Conservation (phyloP, 2,888 invertebrate genomes). For the Rhingia campestris region DNA sequence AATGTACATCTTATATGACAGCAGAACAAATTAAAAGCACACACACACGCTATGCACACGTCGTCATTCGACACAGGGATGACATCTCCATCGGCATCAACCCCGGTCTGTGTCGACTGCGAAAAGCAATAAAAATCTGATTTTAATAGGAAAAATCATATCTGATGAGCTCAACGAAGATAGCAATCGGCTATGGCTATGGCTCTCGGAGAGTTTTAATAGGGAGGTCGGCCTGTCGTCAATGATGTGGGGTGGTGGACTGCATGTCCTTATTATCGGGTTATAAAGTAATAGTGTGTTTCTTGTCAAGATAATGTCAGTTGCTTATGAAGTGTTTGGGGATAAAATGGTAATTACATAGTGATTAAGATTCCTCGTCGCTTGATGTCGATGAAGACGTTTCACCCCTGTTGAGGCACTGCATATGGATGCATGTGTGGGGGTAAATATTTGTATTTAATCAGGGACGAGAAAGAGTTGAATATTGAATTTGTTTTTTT, state of each 20-base stretch:
- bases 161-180: constrained; percentile 33
- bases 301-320: constrained; percentile 27
- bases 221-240: constrained; percentile 13
- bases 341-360: constrained; percentile 31
- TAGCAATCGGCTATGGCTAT: constrained; percentile 37
- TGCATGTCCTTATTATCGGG: constrained; percentile 18
- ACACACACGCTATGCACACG: constrained; percentile 58
- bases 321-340: background rate
- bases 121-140: constrained; percentile 30
- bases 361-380: constrained; percentile 26
- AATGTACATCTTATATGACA: constrained; percentile 24
- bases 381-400: constrained; percentile 14
- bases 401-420: constrained; percentile 1
- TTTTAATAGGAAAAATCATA: constrained; percentile 32
- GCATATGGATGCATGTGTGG: no score
- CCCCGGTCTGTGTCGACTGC: constrained; percentile 19
- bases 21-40: constrained; percentile 67
- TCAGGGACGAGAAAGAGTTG: no score
- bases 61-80: constrained; percentile 33
- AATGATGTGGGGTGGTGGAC: background rate
- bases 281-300: constrained; percentile 31
- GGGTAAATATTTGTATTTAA: no score
- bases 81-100: constrained; percentile 52
- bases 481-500: no score
- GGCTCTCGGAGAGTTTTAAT: constrained; percentile 45